Conservation (phyloP, 2,888 invertebrate species). For the Drosophila lacicola region DNA sequence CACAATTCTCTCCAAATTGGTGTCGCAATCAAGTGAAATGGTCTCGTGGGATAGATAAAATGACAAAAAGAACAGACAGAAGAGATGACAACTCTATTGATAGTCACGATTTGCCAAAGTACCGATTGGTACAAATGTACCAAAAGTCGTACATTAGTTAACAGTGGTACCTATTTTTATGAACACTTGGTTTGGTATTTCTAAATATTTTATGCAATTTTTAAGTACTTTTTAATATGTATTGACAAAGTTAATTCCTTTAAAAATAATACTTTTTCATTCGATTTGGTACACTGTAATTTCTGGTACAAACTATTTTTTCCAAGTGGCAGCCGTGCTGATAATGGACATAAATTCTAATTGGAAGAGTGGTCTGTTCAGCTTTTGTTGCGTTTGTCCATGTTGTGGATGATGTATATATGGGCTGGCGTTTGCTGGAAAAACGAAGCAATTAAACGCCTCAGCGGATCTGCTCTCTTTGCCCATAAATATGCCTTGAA, state of each 20-base stretch:
- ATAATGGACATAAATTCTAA: conserved; percentile 46
- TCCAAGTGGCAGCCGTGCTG: not conserved
- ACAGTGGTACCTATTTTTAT: not conserved
- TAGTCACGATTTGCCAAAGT: not conserved
- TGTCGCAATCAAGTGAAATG: conserved; percentile 32
- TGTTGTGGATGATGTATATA: not conserved
- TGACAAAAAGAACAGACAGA: not conserved
- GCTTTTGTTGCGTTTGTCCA: conserved; percentile 18
- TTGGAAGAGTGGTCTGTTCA: conserved; percentile 22
- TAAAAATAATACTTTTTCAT: not conserved
- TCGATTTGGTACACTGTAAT: not conserved
- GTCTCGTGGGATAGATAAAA: conserved; percentile 19
- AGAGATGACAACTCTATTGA: too few relatives aligned
- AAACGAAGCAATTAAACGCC: conserved; percentile 38
- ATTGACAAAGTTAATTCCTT: too few relatives aligned
- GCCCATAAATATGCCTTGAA: conserved; percentile 45
- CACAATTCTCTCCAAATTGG: conserved; percentile 30
- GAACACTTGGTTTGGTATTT: not conserved
- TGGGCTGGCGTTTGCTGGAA: conserved; percentile 6
- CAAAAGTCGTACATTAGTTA: not conserved
- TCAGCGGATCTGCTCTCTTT: conserved; percentile 31
- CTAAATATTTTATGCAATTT: not conserved
- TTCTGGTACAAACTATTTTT: not conserved
- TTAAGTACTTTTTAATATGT: not conserved
- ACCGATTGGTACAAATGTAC: conserved; percentile 1